Conservation (phyloP, 2,113 vertebrate genomes). For the Andinoacara biseriatus region DNA sequence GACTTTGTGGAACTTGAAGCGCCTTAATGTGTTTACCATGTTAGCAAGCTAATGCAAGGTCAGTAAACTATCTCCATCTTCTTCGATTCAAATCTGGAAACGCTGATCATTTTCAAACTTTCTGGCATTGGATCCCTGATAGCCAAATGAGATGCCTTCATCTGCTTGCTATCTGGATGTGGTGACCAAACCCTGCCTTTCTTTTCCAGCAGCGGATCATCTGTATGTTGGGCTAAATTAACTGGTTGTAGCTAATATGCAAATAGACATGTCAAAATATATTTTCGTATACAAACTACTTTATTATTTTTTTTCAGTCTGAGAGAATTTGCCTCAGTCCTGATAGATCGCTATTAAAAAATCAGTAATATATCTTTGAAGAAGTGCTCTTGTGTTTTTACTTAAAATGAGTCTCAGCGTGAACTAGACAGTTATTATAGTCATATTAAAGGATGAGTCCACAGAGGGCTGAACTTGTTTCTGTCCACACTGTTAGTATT, state of each 20-base stretch:
- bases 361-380: constrained; percentile 36
- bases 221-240: constrained; percentile 23
- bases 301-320: neutral
- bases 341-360: constrained; percentile 61
- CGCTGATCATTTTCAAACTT: neutral
- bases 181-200: neutral
- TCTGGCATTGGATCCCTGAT: neutral
- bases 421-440: neutral
- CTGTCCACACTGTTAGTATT: neutral
- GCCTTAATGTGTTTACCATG: constrained; percentile 21
- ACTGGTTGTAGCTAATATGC: constrained; percentile 38
- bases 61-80: neutral
- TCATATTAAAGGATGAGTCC: neutral
- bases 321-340: neutral
- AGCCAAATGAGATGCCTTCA: neutral
- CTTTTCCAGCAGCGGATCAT: constrained; percentile 1
- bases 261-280: constrained; percentile 35
- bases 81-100: neutral
- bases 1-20: constrained; percentile 8
- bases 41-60: constrained; percentile 15
- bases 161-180: neutral
- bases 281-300: constrained; percentile 29
- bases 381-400: constrained; percentile 10
- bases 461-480: neutral
- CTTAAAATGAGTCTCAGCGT: neutral